Evolutionary conservation across 2,113 vertebrate species (phyloP).

Genomic region (Oryzias javanicus): DNA sequence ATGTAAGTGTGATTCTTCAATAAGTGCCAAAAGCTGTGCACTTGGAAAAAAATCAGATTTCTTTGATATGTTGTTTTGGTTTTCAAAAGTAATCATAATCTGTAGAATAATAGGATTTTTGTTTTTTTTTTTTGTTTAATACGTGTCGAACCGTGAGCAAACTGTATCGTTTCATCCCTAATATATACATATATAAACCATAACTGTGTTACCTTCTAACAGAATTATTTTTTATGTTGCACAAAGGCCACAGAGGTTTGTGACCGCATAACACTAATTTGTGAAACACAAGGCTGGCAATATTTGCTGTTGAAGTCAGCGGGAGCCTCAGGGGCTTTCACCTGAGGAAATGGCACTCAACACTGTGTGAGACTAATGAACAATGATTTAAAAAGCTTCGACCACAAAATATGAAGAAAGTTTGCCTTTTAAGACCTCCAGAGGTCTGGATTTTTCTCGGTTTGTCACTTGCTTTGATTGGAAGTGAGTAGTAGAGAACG

Average conservation of each 20-base stretch:
- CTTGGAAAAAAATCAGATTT: too few relatives aligned
- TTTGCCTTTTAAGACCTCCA: background rate
- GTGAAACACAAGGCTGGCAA: constrained; percentile 1
- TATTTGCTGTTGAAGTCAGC: background rate
- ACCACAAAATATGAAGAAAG: background rate
- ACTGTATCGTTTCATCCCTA: too few relatives aligned
- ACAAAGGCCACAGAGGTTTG: background rate
- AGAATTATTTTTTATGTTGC: background rate
- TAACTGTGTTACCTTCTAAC: background rate
- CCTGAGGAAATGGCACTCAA: background rate
- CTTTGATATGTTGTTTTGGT: too few relatives aligned
- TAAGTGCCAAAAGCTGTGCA: too few relatives aligned
- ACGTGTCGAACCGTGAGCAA: too few relatives aligned
- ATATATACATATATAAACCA: too few relatives aligned
- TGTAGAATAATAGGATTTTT: too few relatives aligned
- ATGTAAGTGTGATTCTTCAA: too few relatives aligned
- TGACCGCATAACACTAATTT: background rate
- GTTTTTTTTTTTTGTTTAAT: too few relatives aligned
- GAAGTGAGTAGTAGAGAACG: background rate
- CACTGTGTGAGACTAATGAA: background rate
- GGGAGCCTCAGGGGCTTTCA: background rate
- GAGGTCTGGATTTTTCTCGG: background rate
- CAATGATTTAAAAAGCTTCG: background rate
- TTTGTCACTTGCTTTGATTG: background rate
- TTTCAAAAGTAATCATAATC: too few relatives aligned